Evolutionary conservation across 2,888 invertebrate genomes (phyloP), one percentile per base, ranked within the genome.

Genomic region (Campopleginae sp.): DNA sequence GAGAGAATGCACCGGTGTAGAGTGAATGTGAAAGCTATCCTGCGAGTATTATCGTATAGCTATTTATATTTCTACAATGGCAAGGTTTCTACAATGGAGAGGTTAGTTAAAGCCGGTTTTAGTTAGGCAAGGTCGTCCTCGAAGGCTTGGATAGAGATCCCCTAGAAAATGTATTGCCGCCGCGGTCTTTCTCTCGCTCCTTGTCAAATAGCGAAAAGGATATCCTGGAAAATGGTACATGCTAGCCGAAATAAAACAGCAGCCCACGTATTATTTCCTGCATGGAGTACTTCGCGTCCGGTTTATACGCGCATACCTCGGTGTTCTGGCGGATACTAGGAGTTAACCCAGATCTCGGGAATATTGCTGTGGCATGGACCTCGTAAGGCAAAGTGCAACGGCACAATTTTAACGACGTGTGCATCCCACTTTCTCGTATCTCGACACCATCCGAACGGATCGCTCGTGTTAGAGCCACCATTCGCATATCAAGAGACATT

Each of bases 41-140:
- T 33, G 70, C 72, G 77, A n/a, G n/a, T 80, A 84, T 83, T 46
- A 48, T 84, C 71, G 66, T 68, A 42, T 33, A 33, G 66, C 65
- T 78, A 81, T 86, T 86, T 86, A 88, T 87, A 88, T 88, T 88
- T 86, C 87, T 70, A 84, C 87, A 88, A 86, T 82, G 85, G 58
- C 79, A 38, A 12, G 23, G 46, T 17, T 48, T n/a, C 84, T 71
- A 83, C 72, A 75, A 74, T 68, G 77, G 79, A 76, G 89, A 88
- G 89, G 89, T 90, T 91, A 90, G 92, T 91, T 92, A 91, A 92
- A 92, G 90, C 91, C 90, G 91, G 91, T 90, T 92, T 90, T 91
- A 91, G 89, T 90, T 90, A 88, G 89, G 90, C 91, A 90, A 92
- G 91, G 91, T 92, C 91, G 91, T 87, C 63, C 68, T 61, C 72